A percentile compares a stretch with the other conserved stretches of the same genome.
phyloP scores from a whole-genome alignment of 37 sponge, comb jelly and placozoan species.

The Tethya wilhelma region DNA sequence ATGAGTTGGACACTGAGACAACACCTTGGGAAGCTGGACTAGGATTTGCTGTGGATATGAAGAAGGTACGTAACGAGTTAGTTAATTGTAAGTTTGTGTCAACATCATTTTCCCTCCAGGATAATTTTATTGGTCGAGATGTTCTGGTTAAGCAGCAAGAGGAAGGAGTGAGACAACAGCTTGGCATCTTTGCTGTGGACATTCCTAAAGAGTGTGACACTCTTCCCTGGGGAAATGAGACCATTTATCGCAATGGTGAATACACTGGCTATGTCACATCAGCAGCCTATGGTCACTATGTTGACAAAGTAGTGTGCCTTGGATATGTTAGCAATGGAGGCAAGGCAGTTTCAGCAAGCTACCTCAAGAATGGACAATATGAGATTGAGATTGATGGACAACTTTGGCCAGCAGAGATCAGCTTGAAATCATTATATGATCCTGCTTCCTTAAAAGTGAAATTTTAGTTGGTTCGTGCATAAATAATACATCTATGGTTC shows the following conservation, averaged over 20 bases:
- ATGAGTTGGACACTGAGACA: conserved; percentile 70
- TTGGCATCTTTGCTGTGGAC: conserved; percentile 62
- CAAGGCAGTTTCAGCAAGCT: conserved; percentile 7
- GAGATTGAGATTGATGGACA: conserved; percentile 56
- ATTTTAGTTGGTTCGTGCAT: too few relatives aligned
- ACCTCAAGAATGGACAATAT: conserved; percentile 41
- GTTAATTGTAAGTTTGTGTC: too few relatives aligned
- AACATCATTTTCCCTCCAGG: too few relatives aligned
- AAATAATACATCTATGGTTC: too few relatives aligned
- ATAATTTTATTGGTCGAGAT: conserved; percentile 75
- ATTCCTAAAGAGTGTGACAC: conserved; percentile 5
- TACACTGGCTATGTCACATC: conserved; percentile 61
- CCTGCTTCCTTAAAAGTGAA: conserved; percentile 15
- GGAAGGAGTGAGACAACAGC: conserved; percentile 37
- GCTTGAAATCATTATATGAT: conserved; percentile 19
- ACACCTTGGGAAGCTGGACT: conserved; percentile 87
- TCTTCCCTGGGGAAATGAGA: conserved; percentile 60
- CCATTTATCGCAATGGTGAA: conserved; percentile 61
- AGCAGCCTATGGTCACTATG: conserved; percentile 55
- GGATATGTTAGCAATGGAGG: conserved; percentile 47
- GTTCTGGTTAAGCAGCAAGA: conserved; percentile 65
- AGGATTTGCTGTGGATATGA: conserved; percentile 51
- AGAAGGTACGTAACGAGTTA: conserved; percentile 65
- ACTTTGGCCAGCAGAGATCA: conserved; percentile 32
- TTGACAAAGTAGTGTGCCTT: conserved; percentile 17